phyloP scores from a whole-genome alignment of 2,113 vertebrate genomes.

The Irena cyanogastra region DNA sequence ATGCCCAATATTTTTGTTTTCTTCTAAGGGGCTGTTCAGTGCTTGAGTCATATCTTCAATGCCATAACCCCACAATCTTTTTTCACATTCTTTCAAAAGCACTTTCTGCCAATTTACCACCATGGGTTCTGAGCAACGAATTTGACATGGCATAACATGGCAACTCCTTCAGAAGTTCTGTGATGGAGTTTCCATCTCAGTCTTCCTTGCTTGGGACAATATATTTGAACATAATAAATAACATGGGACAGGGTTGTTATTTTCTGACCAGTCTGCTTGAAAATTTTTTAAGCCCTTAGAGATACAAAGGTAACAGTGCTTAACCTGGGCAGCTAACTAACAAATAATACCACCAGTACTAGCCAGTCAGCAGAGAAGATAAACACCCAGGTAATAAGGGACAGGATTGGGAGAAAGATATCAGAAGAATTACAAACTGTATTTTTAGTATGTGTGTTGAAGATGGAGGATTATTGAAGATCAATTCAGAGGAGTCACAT shows the following conservation, averaged over 20 bases:
- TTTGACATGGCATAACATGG: neutral
- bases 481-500: accelerated
- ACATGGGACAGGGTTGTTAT: neutral
- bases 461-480: neutral
- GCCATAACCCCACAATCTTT: neutral
- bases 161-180: neutral
- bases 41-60: neutral
- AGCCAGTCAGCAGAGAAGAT: neutral
- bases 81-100: neutral
- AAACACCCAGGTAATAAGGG: neutral
- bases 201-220: neutral
- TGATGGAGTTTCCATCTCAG: neutral
- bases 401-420: neutral
- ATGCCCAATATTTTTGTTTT: neutral
- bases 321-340: neutral
- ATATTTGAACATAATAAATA: neutral
- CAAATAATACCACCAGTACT: neutral
- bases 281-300: neutral
- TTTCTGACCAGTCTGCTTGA: neutral
- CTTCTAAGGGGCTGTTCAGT: neutral
- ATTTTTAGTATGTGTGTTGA: neutral
- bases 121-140: neutral
- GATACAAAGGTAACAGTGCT: neutral
- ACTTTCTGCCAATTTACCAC: neutral
- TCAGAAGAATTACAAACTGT: neutral